phyloP scores from a whole-genome alignment of 2,888 invertebrate genomes.

The Netelia inedita region DNA sequence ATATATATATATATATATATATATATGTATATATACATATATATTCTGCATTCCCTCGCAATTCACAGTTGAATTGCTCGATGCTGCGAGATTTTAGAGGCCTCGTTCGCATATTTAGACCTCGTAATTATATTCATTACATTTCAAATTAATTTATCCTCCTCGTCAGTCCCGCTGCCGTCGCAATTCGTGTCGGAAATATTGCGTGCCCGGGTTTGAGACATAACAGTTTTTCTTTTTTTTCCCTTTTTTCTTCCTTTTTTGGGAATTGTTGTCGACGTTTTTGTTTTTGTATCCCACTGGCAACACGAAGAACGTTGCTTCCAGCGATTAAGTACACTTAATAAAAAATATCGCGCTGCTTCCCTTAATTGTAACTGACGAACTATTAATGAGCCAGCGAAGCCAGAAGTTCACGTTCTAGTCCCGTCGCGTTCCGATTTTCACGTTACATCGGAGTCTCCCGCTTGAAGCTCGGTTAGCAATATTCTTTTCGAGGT shows the following conservation, averaged over 20 bases:
- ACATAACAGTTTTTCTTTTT: constrained; percentile 9
- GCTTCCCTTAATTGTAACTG: constrained; percentile 75
- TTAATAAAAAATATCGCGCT: constrained; percentile 79
- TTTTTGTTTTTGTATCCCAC: constrained; percentile 25
- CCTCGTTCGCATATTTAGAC: constrained; percentile 48
- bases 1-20: constrained; percentile 32
- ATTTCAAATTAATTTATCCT: constrained; percentile 36
- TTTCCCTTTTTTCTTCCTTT: background rate
- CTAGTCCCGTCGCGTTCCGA: constrained; percentile 25
- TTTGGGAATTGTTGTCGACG: background rate
- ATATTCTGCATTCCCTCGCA: constrained; percentile 43
- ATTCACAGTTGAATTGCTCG: constrained; percentile 51
- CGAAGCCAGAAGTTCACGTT: constrained; percentile 69
- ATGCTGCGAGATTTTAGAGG: constrained; percentile 56
- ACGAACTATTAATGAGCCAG: constrained; percentile 73
- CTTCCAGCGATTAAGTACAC: constrained; percentile 78
- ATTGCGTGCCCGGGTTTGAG: constrained; percentile 27
- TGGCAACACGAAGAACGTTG: constrained; percentile 58
- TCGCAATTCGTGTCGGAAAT: constrained; percentile 35
- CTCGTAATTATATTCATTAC: constrained; percentile 41
- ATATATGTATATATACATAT: constrained; percentile 58
- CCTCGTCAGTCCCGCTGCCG: constrained; percentile 42
- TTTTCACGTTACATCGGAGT: constrained; percentile 28
- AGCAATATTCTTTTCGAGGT: constrained; percentile 55
- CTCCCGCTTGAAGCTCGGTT: constrained; percentile 10